Conservation (phyloP, 2,113 vertebrate genomes). For the Lasiurus borealis region DNA sequence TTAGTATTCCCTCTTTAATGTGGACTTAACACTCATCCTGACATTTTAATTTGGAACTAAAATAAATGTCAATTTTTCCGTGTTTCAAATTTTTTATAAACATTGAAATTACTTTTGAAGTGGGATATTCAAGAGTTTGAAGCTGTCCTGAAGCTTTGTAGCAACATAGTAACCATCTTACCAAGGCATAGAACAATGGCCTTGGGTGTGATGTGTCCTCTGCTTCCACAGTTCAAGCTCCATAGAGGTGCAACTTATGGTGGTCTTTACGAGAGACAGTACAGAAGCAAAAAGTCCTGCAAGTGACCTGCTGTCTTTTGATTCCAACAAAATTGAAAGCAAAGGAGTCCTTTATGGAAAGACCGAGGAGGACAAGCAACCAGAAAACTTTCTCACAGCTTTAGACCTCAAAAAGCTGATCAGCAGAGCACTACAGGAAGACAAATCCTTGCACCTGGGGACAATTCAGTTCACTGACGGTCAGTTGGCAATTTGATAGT, state of each 20-base stretch:
- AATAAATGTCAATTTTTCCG: not conserved
- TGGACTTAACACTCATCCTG: not conserved
- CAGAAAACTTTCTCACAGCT: constrained; percentile 73
- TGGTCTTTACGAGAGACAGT: constrained; percentile 89
- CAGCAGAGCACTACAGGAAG: constrained; percentile 89
- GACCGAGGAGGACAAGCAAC: constrained; percentile 79
- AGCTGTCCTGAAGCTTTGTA: not conserved
- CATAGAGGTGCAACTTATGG: constrained; percentile 88
- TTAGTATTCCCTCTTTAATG: not conserved
- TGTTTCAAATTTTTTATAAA: constrained; percentile 40
- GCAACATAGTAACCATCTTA: not conserved
- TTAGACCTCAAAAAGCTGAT: constrained; percentile 89
- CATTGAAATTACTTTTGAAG: constrained; percentile 18
- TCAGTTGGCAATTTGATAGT: constrained; percentile 77
- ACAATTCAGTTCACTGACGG: constrained; percentile 90
- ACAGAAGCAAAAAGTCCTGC: constrained; percentile 79
- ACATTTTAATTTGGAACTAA: constrained; percentile 2
- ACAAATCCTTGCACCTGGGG: constrained; percentile 89
- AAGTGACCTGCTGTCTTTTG: constrained; percentile 84
- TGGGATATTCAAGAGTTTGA: not conserved
- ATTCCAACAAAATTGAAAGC: constrained; percentile 86
- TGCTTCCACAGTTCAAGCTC: constrained; percentile 87
- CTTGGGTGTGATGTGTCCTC: constrained; percentile 38
- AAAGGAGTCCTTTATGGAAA: constrained; percentile 71
- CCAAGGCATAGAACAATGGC: not conserved